Evolutionary conservation across 2,113 vertebrate genomes (phyloP).

Genomic region (Pycnonotus jocosus): DNA sequence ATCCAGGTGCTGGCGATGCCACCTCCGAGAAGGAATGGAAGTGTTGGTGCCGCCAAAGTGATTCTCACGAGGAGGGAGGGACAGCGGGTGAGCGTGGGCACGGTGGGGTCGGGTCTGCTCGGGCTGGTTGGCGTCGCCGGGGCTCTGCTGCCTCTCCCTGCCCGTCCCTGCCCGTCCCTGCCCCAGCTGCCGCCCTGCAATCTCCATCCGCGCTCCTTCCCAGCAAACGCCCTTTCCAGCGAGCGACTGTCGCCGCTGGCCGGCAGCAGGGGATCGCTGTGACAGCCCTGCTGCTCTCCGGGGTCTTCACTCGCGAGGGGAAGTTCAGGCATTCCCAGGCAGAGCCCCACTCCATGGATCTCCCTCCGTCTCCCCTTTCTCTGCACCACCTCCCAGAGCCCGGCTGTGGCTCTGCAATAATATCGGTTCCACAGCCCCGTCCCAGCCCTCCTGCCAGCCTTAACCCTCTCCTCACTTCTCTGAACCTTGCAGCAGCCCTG

Average conservation of each 20-base stretch:
- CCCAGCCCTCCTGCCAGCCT: background rate
- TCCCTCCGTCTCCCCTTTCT: background rate
- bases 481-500: background rate
- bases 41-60: background rate
- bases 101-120: background rate
- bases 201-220: background rate
- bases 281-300: background rate
- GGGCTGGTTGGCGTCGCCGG: background rate
- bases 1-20: background rate
- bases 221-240: background rate
- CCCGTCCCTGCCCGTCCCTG: background rate
- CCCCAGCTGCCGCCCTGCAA: background rate
- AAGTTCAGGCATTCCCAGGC: background rate
- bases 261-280: background rate
- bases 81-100: background rate
- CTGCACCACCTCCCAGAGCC: background rate
- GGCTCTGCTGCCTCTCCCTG: background rate
- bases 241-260: background rate
- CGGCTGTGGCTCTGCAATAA: background rate
- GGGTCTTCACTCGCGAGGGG: fast-evolving
- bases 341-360: background rate
- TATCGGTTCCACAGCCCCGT: background rate
- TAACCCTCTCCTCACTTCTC: background rate
- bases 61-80: background rate
- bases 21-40: background rate